Evolutionary conservation across 2,113 vertebrate species (phyloP).

Genomic region (Pleuronectes platessa): DNA sequence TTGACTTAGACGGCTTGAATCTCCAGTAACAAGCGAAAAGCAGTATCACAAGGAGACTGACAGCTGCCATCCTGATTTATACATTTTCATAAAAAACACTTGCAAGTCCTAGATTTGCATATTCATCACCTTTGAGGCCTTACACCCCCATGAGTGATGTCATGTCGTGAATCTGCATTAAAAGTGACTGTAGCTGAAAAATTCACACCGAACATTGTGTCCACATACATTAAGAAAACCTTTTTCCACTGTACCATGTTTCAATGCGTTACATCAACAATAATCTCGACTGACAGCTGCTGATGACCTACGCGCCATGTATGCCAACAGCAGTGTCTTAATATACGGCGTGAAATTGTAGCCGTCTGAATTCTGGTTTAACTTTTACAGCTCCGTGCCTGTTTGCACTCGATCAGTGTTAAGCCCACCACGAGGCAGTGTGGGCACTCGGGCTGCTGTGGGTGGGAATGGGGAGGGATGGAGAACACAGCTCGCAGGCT

Average conservation of each 20-base stretch:
- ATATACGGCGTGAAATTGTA: conserved; percentile 57
- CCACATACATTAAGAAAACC: not conserved
- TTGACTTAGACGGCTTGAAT: too few species aligned
- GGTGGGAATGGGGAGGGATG: conserved; percentile 45
- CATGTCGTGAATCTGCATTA: not conserved
- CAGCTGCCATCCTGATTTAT: not conserved
- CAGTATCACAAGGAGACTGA: not conserved
- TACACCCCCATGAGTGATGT: not conserved
- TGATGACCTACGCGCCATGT: conserved; percentile 54
- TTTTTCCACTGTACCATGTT: conserved; percentile 29
- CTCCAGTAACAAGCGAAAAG: too few species aligned
- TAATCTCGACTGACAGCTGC: conserved; percentile 64
- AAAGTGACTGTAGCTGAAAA: not conserved
- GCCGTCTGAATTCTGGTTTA: conserved; percentile 62
- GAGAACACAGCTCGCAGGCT: conserved; percentile 48
- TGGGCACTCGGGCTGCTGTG: conserved; percentile 53
- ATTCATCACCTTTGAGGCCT: not conserved
- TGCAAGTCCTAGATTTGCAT: conserved; percentile 2
- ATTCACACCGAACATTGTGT: not conserved
- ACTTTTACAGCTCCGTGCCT: conserved; percentile 59
- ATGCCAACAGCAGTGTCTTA: conserved; percentile 49
- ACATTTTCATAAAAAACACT: too few species aligned
- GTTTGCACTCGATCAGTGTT: conserved; percentile 56
- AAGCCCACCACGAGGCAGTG: conserved; percentile 40
- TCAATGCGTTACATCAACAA: conserved; percentile 51